Base-by-base conservation (phyloP, 2,888 invertebrate species). In the Acleris cristana region DNA sequence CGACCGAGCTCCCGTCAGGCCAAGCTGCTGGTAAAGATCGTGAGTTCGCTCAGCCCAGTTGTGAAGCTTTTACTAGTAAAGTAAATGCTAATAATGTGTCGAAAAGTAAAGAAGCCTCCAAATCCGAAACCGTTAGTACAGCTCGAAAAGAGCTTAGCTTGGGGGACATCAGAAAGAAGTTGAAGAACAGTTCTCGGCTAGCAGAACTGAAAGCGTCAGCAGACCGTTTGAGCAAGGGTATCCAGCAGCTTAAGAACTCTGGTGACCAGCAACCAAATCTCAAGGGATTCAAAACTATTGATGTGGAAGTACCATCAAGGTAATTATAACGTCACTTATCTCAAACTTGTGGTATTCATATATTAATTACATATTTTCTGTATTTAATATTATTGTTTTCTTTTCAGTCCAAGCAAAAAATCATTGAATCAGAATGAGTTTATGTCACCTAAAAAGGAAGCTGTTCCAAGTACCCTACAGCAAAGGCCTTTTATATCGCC, bases 241-340 rank as follows among this genome's bases (percentile, higher is more conserved):
- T 95, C 71, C 93, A 94, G 66, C 94, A 94, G 77, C 87, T 96
- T 2, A 94, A 95, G 81, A 84, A 93, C 75, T 74, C 82, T 3
- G 82, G 85, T 65, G 90, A 88, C 21, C 90, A 93, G 76, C 80
- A 57, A 49, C 74, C 93, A 73, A 93, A 95, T 88, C 87, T 95
- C 53, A 94, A 95, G 80, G 93, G 95, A 79, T 97, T 97, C 77
- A 95, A 95, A 75, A 94, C 95, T 51, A 95, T 97, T 80, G 95
- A 96, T 87, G 88, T 97, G 83, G 96, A 96, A 92, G 94, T 97
- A 79, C 94, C 95, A 69, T 89, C 94, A 72, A 97, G 97, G 96
- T 96, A 75, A 69, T 73, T 72, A 49, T 61, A 59, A n/a, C 18
- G 21, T 23, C 10, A 18, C 30, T 51, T 10, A n/a, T 23, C 49